These are phyloP conservation scores for Napeogenes sylphis DNA, from an alignment of 2,888 invertebrate species.

Conservation along the genomic window DNA sequence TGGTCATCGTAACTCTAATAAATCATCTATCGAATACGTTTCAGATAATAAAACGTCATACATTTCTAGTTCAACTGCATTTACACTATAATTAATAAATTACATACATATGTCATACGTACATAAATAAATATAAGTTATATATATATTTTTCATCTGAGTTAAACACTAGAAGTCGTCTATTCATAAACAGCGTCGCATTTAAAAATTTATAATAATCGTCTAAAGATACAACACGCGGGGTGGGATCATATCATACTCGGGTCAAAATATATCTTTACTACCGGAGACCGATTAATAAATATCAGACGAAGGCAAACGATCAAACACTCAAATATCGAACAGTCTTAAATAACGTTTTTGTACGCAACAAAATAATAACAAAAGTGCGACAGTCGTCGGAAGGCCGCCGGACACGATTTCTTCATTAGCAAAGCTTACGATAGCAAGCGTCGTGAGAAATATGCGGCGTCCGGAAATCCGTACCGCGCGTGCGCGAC, in stretches of 20 bases:
- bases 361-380: constrained; percentile 71
- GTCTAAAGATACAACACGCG: constrained; percentile 55
- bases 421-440: constrained; percentile 74
- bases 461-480: constrained; percentile 48
- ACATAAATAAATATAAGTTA: constrained; percentile 58
- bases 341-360: constrained; percentile 73
- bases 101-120: constrained; percentile 40
- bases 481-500: constrained; percentile 24
- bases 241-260: constrained; percentile 22
- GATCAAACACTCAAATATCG: constrained; percentile 67
- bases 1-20: constrained; percentile 63
- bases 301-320: constrained; percentile 63
- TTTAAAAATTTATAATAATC: constrained; percentile 58
- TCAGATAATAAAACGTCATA: constrained; percentile 58
- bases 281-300: constrained; percentile 48
- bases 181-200: constrained; percentile 73
- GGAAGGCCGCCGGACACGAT: constrained; percentile 51
- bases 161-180: constrained; percentile 67
- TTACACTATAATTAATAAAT: constrained; percentile 59
- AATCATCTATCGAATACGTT: constrained; percentile 42
- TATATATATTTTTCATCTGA: constrained; percentile 64
- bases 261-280: constrained; percentile 38
- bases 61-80: constrained; percentile 67
- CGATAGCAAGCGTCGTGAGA: constrained; percentile 72
- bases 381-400: constrained; percentile 53